Evolutionary conservation across 2,797 vertebrate species (phyloP), one percentile per base, ranked within the genome.

Genomic region (Hydrophis major): DNA sequence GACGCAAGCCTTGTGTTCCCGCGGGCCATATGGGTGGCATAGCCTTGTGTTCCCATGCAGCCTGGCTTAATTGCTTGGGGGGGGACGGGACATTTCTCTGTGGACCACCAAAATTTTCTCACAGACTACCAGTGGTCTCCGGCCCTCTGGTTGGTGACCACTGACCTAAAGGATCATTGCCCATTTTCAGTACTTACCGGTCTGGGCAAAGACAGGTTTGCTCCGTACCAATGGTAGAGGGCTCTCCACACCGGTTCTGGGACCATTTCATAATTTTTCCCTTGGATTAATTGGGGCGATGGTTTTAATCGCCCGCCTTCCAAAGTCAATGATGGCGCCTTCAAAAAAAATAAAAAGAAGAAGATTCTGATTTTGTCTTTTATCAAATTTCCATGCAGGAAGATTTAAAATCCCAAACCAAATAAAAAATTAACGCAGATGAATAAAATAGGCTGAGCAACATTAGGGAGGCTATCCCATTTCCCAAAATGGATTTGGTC

Each of bases 241-340:
- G 99, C 99, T 96, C 99, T 98, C 99, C 99, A 99, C 5, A 99
- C 99, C 3, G 99, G 99, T 95, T 99, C 99, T 94, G 99, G 99
- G 90, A 99, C 98, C 14, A 98, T 99, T 97, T 99, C 98, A 95
- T 99, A 99, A 96, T 99, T 98, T 96, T 98, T 98, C 8, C 98
- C 97, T 56, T 98, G 97, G 91, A 98, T 83, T 94, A 99, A 93
- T 93, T 98, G 98, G 78, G 98, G 97, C 37, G 98, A 98, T 92
- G 98, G 98, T 96, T 98, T 99, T 91, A 99, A 95, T 50, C 99
- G 97, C 27, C 99, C 99, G 2, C 99, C 99, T 96, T 99, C 99
- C 98, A 99, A 97, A 7, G 99, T 99, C 96, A 99, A 96, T 0
- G 99, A 99, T 1, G 99, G 99, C 83, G 98, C 99, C 99, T 99